Base-by-base conservation (phyloP, 2,888 invertebrate species). In the Rhogogaster chlorosoma region DNA sequence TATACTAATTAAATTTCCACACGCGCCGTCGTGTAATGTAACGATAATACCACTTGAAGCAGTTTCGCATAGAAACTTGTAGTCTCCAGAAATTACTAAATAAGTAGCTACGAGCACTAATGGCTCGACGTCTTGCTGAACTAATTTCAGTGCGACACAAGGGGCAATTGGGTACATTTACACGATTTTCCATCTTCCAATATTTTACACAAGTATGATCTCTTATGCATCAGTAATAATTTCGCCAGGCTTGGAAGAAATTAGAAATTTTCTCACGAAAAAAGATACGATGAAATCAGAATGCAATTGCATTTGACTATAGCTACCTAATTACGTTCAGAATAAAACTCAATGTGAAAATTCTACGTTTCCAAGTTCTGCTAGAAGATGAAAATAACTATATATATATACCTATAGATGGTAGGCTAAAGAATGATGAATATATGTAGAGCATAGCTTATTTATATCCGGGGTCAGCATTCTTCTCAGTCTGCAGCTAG, bases 1-100 rank as follows among this genome's bases (percentile, higher is more conserved):
- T 77, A 77, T 26, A 32, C 78, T 78, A 78, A 78, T 78, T 78
- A 53, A n/a, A 78, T 78, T 78, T 32, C 18, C 29, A 53, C 53
- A 57, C 53, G 29, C 26, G 36, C 53, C 78, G 36, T 15, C 32
- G 78, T 32, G 49, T 78, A 29, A 49, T 45, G 22, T 45, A 49
- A 77, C 15, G 75, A 77, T 77, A 49, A 77, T 49, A 49, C 42
- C 45, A 77, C 26, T 45, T 77, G 22, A 49, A 22, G 45, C 12
- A 78, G 78, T 36, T 78, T 57, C 57, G 26, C 26, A 45, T 18
- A 57, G 53, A 32, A 57, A 57, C 78, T 57, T 78, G 32, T 57
- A 57, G 53, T 32, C n/a, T 36, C 78, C 7, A 10, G 22, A 57
- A 78, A 75, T 75, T 75, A 29, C 10, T 57, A 49, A 78, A 18